Evolutionary conservation across 2,888 invertebrate genomes (phyloP).

Genomic region (Synanthedon formicaeformis): DNA sequence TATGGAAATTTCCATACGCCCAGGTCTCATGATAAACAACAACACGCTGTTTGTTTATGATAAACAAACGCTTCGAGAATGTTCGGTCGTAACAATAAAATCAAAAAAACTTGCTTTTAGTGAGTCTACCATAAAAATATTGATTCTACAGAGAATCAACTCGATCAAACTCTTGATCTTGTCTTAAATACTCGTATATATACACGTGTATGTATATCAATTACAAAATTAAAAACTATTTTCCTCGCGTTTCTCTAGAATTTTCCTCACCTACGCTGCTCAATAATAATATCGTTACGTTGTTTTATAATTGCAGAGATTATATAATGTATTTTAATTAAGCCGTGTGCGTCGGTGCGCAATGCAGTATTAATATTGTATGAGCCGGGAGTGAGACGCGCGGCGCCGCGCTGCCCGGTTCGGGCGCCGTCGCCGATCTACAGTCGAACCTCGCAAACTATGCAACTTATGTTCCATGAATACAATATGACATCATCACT

Average conservation of each 20-base stretch:
- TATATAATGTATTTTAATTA: neutral
- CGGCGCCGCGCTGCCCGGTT: conserved; percentile 4
- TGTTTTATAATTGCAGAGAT: neutral
- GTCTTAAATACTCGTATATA: too few relatives aligned
- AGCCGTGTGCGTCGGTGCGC: neutral
- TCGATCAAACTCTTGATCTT: too few relatives aligned
- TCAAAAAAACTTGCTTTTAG: too few relatives aligned
- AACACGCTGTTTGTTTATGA: too few relatives aligned
- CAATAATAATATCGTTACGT: neutral
- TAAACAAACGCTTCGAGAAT: too few relatives aligned
- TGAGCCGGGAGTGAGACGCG: conserved; percentile 34
- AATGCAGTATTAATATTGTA: conserved; percentile 44
- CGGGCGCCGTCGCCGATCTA: neutral
- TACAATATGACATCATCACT: neutral
- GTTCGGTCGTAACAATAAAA: too few relatives aligned
- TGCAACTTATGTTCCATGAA: neutral
- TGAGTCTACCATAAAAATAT: too few relatives aligned
- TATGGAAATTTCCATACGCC: too few relatives aligned
- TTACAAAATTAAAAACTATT: too few relatives aligned
- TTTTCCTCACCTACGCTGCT: neutral
- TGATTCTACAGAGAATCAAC: too few relatives aligned
- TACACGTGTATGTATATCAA: too few relatives aligned
- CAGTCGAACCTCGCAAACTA: neutral
- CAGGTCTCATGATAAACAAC: too few relatives aligned
- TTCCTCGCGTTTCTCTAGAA: neutral